Conservation (phyloP, 2,113 vertebrate species). For the Hucho hucho region DNA sequence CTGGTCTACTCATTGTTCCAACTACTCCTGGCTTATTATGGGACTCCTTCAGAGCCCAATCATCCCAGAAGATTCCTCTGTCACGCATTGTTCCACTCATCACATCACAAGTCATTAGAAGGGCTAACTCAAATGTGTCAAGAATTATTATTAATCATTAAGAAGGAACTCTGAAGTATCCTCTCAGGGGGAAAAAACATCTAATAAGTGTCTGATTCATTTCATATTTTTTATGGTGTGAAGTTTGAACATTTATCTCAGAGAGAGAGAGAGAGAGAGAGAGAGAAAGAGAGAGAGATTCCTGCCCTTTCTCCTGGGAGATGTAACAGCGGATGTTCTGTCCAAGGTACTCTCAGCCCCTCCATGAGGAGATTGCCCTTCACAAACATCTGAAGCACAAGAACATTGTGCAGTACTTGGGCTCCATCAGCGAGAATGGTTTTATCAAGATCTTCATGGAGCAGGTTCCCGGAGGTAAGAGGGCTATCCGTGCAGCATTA, state of each 20-base stretch:
- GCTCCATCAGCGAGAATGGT: slow-evolving; percentile 94
- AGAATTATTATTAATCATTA: slow-evolving; percentile 52
- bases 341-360: slow-evolving; percentile 90
- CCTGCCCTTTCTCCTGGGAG: neutral
- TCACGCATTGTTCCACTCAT: slow-evolving; percentile 47
- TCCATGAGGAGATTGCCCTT: slow-evolving; percentile 97
- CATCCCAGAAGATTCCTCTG: slow-evolving; percentile 20
- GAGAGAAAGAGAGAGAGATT: neutral
- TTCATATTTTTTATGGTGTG: neutral
- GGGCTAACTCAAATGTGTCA: slow-evolving; percentile 20
- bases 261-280: no score
- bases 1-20: slow-evolving; percentile 22
- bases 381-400: slow-evolving; percentile 98
- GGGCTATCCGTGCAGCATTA: neutral
- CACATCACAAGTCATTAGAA: slow-evolving; percentile 44
- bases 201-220: slow-evolving; percentile 17
- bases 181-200: neutral
- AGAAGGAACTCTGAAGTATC: slow-evolving; percentile 31
- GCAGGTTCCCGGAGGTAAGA: slow-evolving; percentile 96
- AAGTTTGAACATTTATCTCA: neutral
- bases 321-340: neutral
- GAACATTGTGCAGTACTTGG: slow-evolving; percentile 98
- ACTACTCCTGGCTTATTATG: slow-evolving; percentile 31
- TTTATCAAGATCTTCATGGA: slow-evolving; percentile 99
- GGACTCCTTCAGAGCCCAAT: slow-evolving; percentile 25